Conservation (phyloP, 2,888 invertebrate genomes). For the Folsomia candida region DNA sequence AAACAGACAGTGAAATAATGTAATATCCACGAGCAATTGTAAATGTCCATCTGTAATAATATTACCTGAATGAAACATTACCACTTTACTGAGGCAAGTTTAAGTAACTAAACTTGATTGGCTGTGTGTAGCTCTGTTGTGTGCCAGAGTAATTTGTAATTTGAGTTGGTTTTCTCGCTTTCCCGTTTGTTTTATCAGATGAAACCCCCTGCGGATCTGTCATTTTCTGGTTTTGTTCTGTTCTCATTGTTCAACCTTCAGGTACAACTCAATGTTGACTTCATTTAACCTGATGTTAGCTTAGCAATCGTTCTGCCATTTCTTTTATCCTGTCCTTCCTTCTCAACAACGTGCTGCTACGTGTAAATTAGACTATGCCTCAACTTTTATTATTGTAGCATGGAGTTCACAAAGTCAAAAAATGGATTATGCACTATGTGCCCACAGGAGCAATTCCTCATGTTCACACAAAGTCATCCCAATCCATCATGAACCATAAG, state of each 20-base stretch:
- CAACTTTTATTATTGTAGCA: too few species aligned
- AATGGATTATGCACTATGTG: not conserved
- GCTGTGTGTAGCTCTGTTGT: too few species aligned
- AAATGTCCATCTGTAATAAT: too few species aligned
- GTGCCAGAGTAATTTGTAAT: too few species aligned
- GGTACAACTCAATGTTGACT: not conserved
- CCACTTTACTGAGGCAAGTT: not conserved
- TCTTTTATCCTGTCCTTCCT: not conserved
- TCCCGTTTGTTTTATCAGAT: constrained; percentile 15
- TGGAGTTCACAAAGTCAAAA: not conserved
- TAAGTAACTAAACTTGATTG: too few species aligned
- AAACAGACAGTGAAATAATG: constrained; percentile 3
- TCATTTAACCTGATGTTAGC: not conserved
- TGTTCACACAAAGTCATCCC: not conserved
- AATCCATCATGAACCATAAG: not conserved
- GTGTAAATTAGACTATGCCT: too few species aligned
- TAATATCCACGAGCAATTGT: not conserved
- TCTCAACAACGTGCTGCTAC: too few species aligned
- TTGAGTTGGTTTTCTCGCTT: not conserved
- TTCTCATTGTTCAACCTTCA: not conserved
- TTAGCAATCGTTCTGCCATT: not conserved
- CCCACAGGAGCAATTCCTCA: not conserved
- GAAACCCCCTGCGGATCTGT: constrained; percentile 9
- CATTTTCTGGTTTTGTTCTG: not conserved
- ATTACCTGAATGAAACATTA: not conserved